These are phyloP conservation scores for Chiridota heheva DNA, from an alignment of 35 echinoderm and acorn worm species.

Conservation along the genomic window DNA sequence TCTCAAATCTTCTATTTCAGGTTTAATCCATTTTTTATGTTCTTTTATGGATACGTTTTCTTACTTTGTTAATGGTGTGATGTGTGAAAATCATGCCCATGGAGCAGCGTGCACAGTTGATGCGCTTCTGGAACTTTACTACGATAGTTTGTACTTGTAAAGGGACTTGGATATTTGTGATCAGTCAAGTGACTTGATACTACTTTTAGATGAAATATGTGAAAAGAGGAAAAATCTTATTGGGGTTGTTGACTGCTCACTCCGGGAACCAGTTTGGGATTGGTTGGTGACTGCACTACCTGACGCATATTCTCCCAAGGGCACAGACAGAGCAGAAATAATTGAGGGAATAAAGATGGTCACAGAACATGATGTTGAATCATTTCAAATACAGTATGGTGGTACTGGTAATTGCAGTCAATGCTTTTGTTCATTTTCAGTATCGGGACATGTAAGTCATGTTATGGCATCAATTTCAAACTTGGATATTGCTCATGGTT, in stretches of 20 bases:
- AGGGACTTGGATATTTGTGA: slow-evolving; percentile 33
- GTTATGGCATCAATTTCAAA: background rate
- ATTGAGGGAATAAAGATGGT: slow-evolving; percentile 14
- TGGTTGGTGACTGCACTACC: background rate
- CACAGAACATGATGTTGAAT: background rate
- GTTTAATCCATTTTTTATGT: no score
- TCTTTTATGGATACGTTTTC: slow-evolving; percentile 14
- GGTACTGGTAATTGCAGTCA: background rate
- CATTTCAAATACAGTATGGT: background rate
- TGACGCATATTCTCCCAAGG: slow-evolving; percentile 6
- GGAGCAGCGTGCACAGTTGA: slow-evolving; percentile 3
- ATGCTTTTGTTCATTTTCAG: background rate
- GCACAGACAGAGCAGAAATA: background rate
- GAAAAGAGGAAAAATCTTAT: background rate
- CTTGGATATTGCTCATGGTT: background rate
- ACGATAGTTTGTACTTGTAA: slow-evolving; percentile 22
- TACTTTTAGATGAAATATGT: slow-evolving; percentile 33
- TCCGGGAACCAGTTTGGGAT: slow-evolving; percentile 10
- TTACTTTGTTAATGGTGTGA: slow-evolving; percentile 7
- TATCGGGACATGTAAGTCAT: background rate
- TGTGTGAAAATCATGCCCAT: background rate
- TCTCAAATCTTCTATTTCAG: no score
- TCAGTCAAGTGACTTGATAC: background rate
- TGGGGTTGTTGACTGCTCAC: background rate
- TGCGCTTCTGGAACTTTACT: slow-evolving; percentile 5